These are phyloP conservation scores for Heteromormyrus szaboi DNA, from an alignment of 2,797 vertebrate species.

Conservation along the genomic window DNA sequence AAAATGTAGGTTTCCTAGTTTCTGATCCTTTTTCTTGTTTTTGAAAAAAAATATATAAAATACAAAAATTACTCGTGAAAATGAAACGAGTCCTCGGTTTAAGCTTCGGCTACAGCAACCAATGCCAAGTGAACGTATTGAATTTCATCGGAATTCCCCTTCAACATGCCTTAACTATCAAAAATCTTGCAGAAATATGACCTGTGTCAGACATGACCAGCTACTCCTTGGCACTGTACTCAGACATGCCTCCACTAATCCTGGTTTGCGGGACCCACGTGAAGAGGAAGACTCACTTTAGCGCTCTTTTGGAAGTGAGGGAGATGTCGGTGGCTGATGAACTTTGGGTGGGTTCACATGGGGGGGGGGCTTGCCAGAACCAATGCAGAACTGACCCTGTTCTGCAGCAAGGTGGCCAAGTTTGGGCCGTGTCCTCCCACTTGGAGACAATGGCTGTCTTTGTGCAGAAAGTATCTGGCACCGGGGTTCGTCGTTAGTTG, in stretches of 20 bases:
- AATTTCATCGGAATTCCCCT: background rate
- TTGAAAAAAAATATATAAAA: background rate
- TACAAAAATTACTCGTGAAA: background rate
- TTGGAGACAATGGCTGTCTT: constrained; percentile 51
- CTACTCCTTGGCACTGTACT: background rate
- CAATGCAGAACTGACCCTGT: constrained; percentile 17
- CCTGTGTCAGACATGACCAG: background rate
- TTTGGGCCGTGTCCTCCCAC: background rate
- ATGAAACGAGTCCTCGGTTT: background rate
- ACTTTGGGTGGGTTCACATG: constrained; percentile 22
- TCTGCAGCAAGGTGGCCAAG: constrained; percentile 13
- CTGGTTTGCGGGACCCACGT: constrained; percentile 13
- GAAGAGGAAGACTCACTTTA: constrained; percentile 22
- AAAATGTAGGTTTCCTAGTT: background rate
- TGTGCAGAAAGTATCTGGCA: constrained; percentile 40
- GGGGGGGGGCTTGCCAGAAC: constrained; percentile 1
- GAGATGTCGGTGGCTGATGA: background rate
- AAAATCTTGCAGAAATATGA: background rate
- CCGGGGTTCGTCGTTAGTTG: constrained; percentile 26
- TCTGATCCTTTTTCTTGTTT: background rate
- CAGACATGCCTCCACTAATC: constrained; percentile 22
- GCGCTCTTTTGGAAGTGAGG: background rate
- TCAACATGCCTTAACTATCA: background rate
- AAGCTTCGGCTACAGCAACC: background rate
- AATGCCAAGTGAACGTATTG: background rate